A percentile compares a stretch with the other conserved stretches of the same genome.
phyloP scores from a whole-genome alignment of 2,113 vertebrate species.

The Stigmatopora argus region DNA sequence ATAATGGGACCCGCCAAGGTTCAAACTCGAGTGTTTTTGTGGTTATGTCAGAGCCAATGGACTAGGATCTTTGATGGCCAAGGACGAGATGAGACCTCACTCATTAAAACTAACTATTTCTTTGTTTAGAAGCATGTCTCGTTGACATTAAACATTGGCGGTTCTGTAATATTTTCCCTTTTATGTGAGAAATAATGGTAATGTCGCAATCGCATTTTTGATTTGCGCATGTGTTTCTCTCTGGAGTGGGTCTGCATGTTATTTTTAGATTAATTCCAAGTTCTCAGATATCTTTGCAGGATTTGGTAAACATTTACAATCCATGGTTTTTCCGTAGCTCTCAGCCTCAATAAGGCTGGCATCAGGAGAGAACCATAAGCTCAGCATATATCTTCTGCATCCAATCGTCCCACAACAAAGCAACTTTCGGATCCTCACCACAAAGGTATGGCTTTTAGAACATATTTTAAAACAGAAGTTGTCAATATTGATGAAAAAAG shows the following conservation, averaged over 20 bases:
- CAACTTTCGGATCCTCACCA: conserved; percentile 87
- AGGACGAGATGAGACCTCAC: no score
- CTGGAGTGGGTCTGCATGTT: neutral
- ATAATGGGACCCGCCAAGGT: no score
- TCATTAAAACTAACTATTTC: no score
- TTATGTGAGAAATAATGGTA: no score
- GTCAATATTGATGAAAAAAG: neutral
- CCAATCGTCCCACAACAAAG: conserved; percentile 83
- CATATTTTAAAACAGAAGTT: neutral
- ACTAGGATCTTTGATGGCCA: no score
- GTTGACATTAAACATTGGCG: no score
- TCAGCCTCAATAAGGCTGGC: conserved; percentile 76
- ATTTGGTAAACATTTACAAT: neutral
- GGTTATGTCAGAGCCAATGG: no score
- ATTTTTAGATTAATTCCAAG: neutral
- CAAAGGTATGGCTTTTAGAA: conserved; percentile 74
- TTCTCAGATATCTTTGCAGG: no score
- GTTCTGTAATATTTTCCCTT: no score
- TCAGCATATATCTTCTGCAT: conserved; percentile 80
- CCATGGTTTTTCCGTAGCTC: conserved; percentile 67
- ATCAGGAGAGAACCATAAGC: conserved; percentile 78
- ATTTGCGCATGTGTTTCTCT: neutral
- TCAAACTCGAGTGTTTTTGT: no score
- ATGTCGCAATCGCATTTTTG: neutral
- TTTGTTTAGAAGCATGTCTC: no score